Conservation (phyloP, 2,888 invertebrate genomes). For the Nesidiocoris tenuis region DNA sequence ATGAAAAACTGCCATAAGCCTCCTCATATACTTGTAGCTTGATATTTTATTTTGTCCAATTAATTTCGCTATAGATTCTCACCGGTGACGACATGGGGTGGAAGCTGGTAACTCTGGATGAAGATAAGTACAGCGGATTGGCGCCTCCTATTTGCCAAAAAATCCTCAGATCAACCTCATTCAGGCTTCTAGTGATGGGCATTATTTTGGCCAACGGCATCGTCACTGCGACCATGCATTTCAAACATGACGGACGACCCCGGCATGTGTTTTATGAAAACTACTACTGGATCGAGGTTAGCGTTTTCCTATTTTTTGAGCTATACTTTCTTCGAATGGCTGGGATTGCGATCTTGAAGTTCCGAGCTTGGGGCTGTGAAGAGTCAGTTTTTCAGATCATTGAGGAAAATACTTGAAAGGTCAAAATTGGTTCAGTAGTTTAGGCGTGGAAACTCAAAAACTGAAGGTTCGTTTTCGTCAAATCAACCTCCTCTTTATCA, state of each 20-base stretch:
- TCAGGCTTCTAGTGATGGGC: constrained; percentile 89
- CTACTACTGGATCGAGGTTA: constrained; percentile 88
- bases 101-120: constrained; percentile 94
- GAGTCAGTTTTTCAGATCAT: too few species aligned
- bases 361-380: too few species aligned
- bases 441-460: too few species aligned
- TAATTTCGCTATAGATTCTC: constrained; percentile 63
- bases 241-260: constrained; percentile 85
- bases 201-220: constrained; percentile 94
- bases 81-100: constrained; percentile 92
- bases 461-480: too few species aligned
- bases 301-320: too few species aligned
- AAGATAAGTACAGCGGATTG: constrained; percentile 86
- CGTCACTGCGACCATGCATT: constrained; percentile 92
- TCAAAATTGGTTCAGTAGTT: too few species aligned
- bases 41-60: not conserved
- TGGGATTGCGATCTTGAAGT: too few species aligned
- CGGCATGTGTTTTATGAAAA: constrained; percentile 80
- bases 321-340: too few species aligned
- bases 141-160: constrained; percentile 84
- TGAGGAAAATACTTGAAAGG: too few species aligned
- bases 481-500: too few species aligned
- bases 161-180: constrained; percentile 85
- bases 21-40: not conserved
- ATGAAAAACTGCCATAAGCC: too few species aligned